These are phyloP conservation scores for Nymphalis io DNA, from an alignment of 1,140 invertebrate species.

Conservation along the genomic window DNA sequence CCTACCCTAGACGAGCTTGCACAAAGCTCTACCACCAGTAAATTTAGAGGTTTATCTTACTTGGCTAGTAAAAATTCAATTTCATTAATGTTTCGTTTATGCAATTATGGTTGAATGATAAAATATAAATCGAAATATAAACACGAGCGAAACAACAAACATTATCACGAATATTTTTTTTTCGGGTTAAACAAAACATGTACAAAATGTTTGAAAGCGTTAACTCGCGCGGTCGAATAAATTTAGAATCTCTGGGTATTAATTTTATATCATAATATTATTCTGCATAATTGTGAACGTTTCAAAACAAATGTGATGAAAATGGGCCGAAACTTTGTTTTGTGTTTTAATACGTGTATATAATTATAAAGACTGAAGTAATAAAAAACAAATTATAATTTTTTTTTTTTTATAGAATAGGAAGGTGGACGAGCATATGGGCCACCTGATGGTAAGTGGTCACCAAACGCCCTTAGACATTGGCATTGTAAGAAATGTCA, in stretches of 20 bases:
- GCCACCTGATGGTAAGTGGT: too few relatives aligned
- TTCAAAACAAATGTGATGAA: conserved; percentile 32
- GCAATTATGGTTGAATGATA: neutral
- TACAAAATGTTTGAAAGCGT: neutral
- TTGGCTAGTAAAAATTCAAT: too few relatives aligned
- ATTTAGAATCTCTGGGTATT: conserved; percentile 2
- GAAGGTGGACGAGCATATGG: too few relatives aligned
- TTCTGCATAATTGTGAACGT: conserved; percentile 32
- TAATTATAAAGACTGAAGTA: neutral
- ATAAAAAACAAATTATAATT: too few relatives aligned
- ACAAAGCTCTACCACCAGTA: too few relatives aligned
- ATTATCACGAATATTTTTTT: neutral
- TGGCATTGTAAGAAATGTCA: too few relatives aligned
- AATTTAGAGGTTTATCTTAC: too few relatives aligned
- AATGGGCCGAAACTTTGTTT: conserved; percentile 10
- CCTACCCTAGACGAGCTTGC: too few relatives aligned
- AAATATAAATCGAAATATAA: neutral
- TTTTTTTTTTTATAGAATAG: too few relatives aligned
- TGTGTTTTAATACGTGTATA: conserved; percentile 11
- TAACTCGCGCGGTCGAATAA: neutral
- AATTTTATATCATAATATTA: conserved; percentile 29
- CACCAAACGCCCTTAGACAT: too few relatives aligned
- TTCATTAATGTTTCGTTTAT: neutral
- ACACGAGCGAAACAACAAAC: neutral
- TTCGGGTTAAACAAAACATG: neutral